phyloP scores from a whole-genome alignment of 2,113 vertebrate species.

The Rhinoderma darwinii region DNA sequence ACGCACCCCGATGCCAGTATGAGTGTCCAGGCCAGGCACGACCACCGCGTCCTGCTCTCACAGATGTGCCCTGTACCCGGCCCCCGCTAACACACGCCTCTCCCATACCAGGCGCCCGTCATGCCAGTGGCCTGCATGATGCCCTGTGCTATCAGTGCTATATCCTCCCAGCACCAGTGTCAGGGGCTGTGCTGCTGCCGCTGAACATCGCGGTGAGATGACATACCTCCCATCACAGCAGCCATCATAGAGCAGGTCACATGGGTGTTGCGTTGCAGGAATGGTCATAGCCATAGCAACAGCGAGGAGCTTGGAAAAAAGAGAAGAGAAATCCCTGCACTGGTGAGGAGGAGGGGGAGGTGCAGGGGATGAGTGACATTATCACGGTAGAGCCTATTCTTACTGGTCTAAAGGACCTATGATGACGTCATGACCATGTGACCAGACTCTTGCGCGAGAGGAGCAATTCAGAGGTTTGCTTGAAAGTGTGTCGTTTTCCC shows the following conservation, averaged over 20 bases:
- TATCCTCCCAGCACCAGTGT: neutral
- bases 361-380: too few relatives aligned
- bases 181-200: neutral
- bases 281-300: constrained; percentile 74
- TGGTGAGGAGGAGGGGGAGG: neutral
- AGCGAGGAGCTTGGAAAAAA: constrained; percentile 34
- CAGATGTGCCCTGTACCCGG: constrained; percentile 7
- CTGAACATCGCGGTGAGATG: constrained; percentile 7
- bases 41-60: neutral
- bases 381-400: too few relatives aligned
- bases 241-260: constrained; percentile 57
- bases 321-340: constrained; percentile 7
- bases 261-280: constrained; percentile 68
- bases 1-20: constrained; percentile 29
- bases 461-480: too few relatives aligned
- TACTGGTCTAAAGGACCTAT: too few relatives aligned
- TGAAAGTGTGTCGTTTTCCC: too few relatives aligned
- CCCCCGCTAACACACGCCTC: neutral
- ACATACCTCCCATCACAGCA: constrained; percentile 58
- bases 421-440: too few relatives aligned
- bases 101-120: neutral
- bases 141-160: neutral
- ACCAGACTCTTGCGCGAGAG: too few relatives aligned
- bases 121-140: constrained; percentile 8
- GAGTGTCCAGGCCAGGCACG: constrained; percentile 16